A percentile compares a stretch with the other conserved stretches of the same genome.
Conservation (phyloP, 2,888 invertebrate genomes). For the Abrostola tripartita region DNA sequence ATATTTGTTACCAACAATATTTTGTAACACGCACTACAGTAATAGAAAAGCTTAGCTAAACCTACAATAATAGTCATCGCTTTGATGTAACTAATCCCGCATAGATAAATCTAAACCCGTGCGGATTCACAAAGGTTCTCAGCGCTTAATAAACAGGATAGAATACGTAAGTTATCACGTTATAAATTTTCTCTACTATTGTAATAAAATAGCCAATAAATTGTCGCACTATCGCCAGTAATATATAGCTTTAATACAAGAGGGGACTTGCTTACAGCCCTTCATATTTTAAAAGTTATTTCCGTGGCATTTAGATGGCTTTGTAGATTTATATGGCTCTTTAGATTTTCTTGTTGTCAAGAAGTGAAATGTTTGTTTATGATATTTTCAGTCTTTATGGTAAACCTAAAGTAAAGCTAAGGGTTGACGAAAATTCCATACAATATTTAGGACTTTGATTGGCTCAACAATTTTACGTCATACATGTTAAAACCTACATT, state of each 20-base stretch:
- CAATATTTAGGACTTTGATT: no score
- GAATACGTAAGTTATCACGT: conserved; percentile 82
- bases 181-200: conserved; percentile 81
- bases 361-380: background rate
- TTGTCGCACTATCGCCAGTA: conserved; percentile 75
- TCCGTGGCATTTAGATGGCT: conserved; percentile 27
- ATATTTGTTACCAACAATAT: conserved; percentile 23
- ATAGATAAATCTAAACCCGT: conserved; percentile 55
- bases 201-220: conserved; percentile 84
- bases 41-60: conserved; percentile 19
- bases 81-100: conserved; percentile 41
- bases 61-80: conserved; percentile 39
- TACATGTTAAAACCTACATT: no score
- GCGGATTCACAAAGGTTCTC: conserved; percentile 69
- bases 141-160: conserved; percentile 69
- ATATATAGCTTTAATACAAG: conserved; percentile 52
- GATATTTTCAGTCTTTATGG: background rate
- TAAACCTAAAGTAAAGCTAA: no score
- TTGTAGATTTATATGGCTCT: background rate
- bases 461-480: no score
- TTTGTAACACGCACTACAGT: conserved; percentile 7
- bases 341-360: conserved; percentile 1
- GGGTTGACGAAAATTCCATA: no score
- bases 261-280: conserved; percentile 69
- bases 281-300: conserved; percentile 53